phyloP scores from a whole-genome alignment of 2,888 invertebrate genomes.

The Pristionchus entomophagus region DNA sequence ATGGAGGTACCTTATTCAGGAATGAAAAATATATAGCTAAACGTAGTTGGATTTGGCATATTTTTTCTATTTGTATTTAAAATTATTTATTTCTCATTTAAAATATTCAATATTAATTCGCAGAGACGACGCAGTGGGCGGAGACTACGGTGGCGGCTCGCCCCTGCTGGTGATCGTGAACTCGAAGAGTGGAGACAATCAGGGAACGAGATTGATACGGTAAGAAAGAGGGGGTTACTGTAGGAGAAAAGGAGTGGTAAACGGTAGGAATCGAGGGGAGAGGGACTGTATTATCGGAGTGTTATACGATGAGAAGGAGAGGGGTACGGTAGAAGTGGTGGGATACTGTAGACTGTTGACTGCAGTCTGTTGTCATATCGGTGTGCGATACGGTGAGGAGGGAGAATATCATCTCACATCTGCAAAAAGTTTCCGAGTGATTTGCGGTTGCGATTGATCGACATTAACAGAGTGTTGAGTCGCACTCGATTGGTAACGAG shows the following conservation, averaged over 20 bases:
- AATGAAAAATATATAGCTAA: no score
- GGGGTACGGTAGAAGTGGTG: neutral
- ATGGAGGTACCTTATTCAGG: no score
- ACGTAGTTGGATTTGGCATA: no score
- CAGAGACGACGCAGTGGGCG: conserved; percentile 50
- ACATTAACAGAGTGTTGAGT: no score
- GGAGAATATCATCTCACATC: no score
- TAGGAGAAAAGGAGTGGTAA: neutral
- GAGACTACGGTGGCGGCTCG: conserved; percentile 60
- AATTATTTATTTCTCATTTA: neutral
- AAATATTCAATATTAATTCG: neutral
- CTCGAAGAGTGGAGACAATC: conserved; percentile 97
- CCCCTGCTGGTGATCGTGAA: conserved; percentile 97
- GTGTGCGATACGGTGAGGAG: no score
- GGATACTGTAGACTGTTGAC: no score
- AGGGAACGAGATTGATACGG: conserved; percentile 89
- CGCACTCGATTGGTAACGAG: no score
- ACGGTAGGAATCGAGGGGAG: neutral
- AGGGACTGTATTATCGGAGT: neutral
- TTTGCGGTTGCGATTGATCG: no score
- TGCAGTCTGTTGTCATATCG: no score
- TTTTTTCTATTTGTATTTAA: neutral
- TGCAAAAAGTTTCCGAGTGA: no score
- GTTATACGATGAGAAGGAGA: neutral
- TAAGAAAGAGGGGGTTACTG: neutral